A percentile compares a stretch with the other conserved stretches of the same genome.
phyloP scores from a whole-genome alignment of 1,140 invertebrate species.

The Cyrtorhinus lividipennis region DNA sequence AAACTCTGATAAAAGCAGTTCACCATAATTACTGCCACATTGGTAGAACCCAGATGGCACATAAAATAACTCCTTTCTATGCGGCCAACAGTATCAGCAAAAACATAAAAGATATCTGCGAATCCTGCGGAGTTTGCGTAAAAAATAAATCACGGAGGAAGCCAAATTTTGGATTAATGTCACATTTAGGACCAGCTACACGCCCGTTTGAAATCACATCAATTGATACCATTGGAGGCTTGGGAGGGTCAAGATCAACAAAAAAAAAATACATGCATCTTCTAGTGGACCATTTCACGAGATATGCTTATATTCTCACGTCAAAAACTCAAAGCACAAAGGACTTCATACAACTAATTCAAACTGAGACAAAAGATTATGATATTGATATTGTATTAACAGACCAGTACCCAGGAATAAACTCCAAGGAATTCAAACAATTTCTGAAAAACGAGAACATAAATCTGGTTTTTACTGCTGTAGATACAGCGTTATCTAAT shows the following conservation, averaged over 20 bases:
- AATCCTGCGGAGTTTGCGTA: slow-evolving; percentile 19
- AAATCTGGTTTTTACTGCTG: slow-evolving; percentile 18
- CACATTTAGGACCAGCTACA: slow-evolving; percentile 23
- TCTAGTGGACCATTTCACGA: too few relatives aligned
- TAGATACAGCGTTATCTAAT: slow-evolving; percentile 21
- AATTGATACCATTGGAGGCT: slow-evolving; percentile 29
- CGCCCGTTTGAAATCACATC: slow-evolving; percentile 29
- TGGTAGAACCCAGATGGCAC: slow-evolving; percentile 16
- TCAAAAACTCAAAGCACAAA: slow-evolving; percentile 28
- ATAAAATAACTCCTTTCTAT: slow-evolving; percentile 18
- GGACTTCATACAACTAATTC: slow-evolving; percentile 30
- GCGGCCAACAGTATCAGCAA: slow-evolving; percentile 12
- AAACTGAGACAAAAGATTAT: slow-evolving; percentile 21
- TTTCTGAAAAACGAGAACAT: slow-evolving; percentile 17
- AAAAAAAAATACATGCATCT: slow-evolving; percentile 28
- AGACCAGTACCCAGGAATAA: slow-evolving; percentile 30
- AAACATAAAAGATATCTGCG: background rate
- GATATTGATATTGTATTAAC: slow-evolving; percentile 27
- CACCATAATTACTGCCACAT: slow-evolving; percentile 5
- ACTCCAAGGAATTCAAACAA: slow-evolving; percentile 27
- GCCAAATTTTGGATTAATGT: slow-evolving; percentile 22
- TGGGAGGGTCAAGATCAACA: slow-evolving; percentile 26
- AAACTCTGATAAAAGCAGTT: slow-evolving; percentile 4
- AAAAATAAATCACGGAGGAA: slow-evolving; percentile 23
- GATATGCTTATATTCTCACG: slow-evolving; percentile 28